Base-by-base conservation (phyloP, 2,113 vertebrate species). In the Apteryx owenii region DNA sequence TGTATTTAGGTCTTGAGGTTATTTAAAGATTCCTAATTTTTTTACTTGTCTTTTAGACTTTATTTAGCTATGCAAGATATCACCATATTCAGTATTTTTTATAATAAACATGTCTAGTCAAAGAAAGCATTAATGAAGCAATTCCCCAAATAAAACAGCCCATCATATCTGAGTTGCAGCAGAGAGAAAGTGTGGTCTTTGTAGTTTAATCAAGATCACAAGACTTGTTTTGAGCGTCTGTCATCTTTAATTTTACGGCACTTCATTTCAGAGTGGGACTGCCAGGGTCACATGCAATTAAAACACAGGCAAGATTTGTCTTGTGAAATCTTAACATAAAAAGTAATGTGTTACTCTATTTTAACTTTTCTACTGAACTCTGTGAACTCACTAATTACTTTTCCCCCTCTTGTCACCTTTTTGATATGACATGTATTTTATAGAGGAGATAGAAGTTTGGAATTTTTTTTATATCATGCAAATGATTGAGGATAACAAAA, bases 31-130 rank as follows among this genome's bases (percentile, higher is more conserved):
- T 96, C 90, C 64, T 97, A 89, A 91, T 97, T 97, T 97, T 98
- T 98, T 96, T 94, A 96, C 90, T 98, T 97, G 82, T 92, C 95
- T 98, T 97, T 98, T 95, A 93, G 88, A 96, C 97, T 98, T 97
- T 98, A 98, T 98, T 98, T 98, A 98, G 96, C 96, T 97, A 95
- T 98, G 95, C 95, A 96, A 97, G 98, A 97, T 98, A 98, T 94
- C 98, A 97, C 98, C 97, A 98, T 97, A 98, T 97, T 98, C 97
- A 92, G 95, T 97, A 95, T 98, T 99, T 98, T 98, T 98, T 98
- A 98, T 98, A 99, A 99, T 99, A 99, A 99, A 99, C 99, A 99
- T 99, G 98, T 98, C 98, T 98, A 98, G 98, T 99, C 99, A 99
- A 99, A 99, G 98, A 98, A 98, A 98, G 98, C 98, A 99, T 99